These are phyloP conservation scores for Orthonychiurus folsomi DNA, from an alignment of 2,888 invertebrate genomes.

Conservation along the genomic window DNA sequence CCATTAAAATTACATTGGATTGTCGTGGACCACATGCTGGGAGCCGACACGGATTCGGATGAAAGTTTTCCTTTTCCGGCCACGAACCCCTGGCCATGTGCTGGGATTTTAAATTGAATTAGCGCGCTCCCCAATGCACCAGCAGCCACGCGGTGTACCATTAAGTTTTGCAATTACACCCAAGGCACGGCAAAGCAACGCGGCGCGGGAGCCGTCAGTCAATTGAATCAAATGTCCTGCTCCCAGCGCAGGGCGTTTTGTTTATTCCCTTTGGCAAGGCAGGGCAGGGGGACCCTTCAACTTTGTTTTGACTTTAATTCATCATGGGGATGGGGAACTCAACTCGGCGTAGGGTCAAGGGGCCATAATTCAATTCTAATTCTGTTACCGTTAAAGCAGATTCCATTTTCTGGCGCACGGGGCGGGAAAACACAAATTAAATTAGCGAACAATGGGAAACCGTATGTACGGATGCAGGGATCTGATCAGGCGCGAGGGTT, in stretches of 20 bases:
- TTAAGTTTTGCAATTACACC: background rate
- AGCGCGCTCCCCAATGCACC: background rate
- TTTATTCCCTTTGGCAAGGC: background rate
- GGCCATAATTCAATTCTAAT: slow-evolving; percentile 39
- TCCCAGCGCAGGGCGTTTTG: too few species aligned
- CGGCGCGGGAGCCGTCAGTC: background rate
- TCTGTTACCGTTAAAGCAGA: slow-evolving; percentile 37
- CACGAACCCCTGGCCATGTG: too few species aligned
- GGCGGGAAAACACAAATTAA: background rate
- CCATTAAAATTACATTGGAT: too few species aligned
- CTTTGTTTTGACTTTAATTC: slow-evolving; percentile 15
- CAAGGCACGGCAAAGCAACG: background rate
- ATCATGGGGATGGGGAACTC: slow-evolving; percentile 25
- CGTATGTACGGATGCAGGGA: too few species aligned
- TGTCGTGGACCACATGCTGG: too few species aligned
- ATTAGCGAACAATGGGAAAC: background rate
- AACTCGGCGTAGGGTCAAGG: slow-evolving; percentile 28
- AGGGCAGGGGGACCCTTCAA: too few species aligned
- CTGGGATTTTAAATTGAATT: background rate
- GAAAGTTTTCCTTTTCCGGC: too few species aligned
- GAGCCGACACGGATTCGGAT: too few species aligned
- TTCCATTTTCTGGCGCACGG: background rate
- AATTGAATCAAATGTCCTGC: background rate
- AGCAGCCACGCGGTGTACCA: too few species aligned
- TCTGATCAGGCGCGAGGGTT: too few species aligned